Evolutionary conservation across 2,888 invertebrate species (phyloP), one percentile per base, ranked within the genome.

Genomic region (Xestia c-nigrum): DNA sequence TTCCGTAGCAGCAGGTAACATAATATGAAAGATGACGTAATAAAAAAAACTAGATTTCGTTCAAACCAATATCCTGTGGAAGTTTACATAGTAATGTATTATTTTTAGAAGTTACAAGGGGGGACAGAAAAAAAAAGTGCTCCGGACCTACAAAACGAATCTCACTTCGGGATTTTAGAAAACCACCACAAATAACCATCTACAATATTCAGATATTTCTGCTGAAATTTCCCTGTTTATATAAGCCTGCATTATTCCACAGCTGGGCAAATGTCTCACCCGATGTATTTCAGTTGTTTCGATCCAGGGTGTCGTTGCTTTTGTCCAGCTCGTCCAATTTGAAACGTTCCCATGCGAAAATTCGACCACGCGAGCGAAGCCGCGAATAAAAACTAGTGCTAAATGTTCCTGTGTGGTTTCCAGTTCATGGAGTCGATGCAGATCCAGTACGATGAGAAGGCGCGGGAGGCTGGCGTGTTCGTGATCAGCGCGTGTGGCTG

Each of bases 401-500:
- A 5, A 21, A 21, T 9, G 7, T 31, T 31, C 31, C 59, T 31
- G 1, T 59, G 31, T 59, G 59, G 21, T 24, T 85, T 72, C 19
- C 50, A 84, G 98, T 99, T 97, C 92, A 97, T 99, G 94, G 99
- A 99, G 93, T 95, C 94, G 50, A 98, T 99, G 97, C 98, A 99
- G 91, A 93, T 99, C 75, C 97, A 98, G 87, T 99, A 99, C 94
- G 96, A 98, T 87, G 97, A 97, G 77, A 92, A 94, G 63, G 99
- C 99, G 0, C 96, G 97, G 88, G 97, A 98, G 87, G 98, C 98
- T 16, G 98, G 98, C n/a, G 97, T 99, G 7, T 99, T 98, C 93
- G 96, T 99, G 14, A 95, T 99, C 47, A 99, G 98, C 86, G 98
- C 99, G 2, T 99, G 99, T 95, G 99, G 99, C 50, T 98, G 99